phyloP scores from a whole-genome alignment of 2,888 invertebrate genomes.

The Chrysodeixis includens region DNA sequence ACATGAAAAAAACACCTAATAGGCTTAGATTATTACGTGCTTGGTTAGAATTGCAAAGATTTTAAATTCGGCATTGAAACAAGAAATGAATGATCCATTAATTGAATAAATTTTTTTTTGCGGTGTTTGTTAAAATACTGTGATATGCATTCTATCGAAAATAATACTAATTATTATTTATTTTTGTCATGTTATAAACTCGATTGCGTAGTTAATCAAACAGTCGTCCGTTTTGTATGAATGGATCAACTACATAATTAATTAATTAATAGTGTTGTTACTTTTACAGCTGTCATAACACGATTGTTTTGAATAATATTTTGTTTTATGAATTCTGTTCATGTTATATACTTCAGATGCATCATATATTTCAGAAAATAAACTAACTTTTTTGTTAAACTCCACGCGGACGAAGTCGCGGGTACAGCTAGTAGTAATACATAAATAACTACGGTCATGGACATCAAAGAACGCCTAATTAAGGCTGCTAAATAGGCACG shows the following conservation, averaged over 20 bases:
- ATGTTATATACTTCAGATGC: too few relatives aligned
- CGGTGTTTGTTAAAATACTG: too few relatives aligned
- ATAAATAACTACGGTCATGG: not conserved
- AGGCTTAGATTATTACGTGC: too few relatives aligned
- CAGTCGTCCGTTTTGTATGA: constrained; percentile 10
- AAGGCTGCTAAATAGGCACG: not conserved
- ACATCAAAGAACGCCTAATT: not conserved
- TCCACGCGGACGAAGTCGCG: too few relatives aligned
- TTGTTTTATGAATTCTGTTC: constrained; percentile 4
- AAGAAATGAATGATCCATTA: too few relatives aligned
- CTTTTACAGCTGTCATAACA: constrained; percentile 11
- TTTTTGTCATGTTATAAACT: constrained; percentile 4
- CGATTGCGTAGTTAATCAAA: constrained; percentile 11
- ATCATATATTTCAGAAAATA: too few relatives aligned
- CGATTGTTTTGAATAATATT: not conserved
- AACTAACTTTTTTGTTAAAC: too few relatives aligned
- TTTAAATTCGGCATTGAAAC: too few relatives aligned
- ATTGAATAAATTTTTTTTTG: too few relatives aligned
- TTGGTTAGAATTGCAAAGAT: too few relatives aligned
- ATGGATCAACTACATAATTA: constrained; percentile 27
- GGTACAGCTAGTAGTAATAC: too few relatives aligned
- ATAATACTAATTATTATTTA: not conserved
- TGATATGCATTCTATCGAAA: not conserved
- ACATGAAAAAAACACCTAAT: too few relatives aligned
- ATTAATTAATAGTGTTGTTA: constrained; percentile 8